These are phyloP conservation scores for Siphlonurus alternatus DNA, from an alignment of 2,888 invertebrate genomes.

Conservation along the genomic window DNA sequence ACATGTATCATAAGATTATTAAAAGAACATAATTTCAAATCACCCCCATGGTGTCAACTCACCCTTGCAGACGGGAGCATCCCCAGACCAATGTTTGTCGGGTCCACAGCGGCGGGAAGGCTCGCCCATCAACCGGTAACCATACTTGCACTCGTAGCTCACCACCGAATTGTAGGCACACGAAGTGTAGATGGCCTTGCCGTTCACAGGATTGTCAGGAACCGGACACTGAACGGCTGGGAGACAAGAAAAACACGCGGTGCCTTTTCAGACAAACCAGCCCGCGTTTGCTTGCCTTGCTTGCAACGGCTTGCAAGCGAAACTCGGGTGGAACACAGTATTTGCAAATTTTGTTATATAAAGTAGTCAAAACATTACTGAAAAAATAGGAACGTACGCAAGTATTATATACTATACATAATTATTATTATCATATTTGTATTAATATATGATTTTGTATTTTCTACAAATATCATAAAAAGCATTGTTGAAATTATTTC, in stretches of 20 bases:
- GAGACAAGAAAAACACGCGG: slow-evolving; percentile 30
- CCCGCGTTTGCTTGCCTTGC: neutral
- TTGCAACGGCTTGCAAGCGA: neutral
- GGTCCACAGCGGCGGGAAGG: slow-evolving; percentile 83
- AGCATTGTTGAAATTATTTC: too few species aligned
- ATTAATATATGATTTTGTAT: too few species aligned
- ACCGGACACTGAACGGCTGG: slow-evolving; percentile 87
- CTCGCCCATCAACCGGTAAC: slow-evolving; percentile 80
- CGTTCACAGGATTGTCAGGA: slow-evolving; percentile 82
- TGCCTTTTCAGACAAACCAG: neutral
- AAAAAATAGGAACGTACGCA: too few species aligned
- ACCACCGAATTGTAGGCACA: slow-evolving; percentile 91
- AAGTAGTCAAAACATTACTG: too few species aligned
- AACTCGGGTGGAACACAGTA: neutral
- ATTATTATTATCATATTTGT: too few species aligned
- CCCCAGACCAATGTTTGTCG: slow-evolving; percentile 88
- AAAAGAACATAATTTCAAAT: too few species aligned
- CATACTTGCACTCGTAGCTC: slow-evolving; percentile 89
- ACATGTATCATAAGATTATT: too few species aligned
- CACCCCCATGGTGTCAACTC: too few species aligned
- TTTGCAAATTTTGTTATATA: too few species aligned
- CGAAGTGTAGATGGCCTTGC: slow-evolving; percentile 82
- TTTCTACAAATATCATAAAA: too few species aligned
- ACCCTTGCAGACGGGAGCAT: slow-evolving; percentile 87
- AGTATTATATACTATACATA: too few species aligned